Evolutionary conservation across 2,113 vertebrate genomes (phyloP).

Genomic region (Recurvirostra avosetta): DNA sequence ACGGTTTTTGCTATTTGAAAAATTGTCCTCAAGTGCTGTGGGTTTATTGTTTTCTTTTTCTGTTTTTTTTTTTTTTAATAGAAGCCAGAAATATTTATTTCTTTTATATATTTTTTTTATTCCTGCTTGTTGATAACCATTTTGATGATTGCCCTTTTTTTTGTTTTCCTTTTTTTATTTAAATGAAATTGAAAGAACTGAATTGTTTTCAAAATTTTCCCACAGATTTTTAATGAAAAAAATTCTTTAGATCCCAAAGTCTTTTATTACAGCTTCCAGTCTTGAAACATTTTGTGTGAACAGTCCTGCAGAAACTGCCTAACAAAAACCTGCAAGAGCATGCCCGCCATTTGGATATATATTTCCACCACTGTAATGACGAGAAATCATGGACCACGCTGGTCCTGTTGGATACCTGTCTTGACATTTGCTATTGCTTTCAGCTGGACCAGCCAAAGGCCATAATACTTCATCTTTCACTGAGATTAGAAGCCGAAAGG

Average conservation of each 20-base stretch:
- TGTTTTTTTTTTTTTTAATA: neutral
- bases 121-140: neutral
- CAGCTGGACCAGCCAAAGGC: neutral
- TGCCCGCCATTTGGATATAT: neutral
- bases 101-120: neutral
- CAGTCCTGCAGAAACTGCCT: neutral
- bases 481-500: neutral
- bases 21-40: neutral
- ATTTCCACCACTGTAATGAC: neutral
- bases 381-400: accelerated
- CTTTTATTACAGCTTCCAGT: neutral
- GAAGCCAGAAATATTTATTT: neutral
- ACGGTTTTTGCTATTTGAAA: neutral
- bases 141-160: neutral
- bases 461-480: neutral
- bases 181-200: neutral
- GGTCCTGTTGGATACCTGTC: neutral
- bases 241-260: neutral
- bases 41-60: neutral
- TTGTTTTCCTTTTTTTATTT: neutral
- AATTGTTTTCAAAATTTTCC: neutral
- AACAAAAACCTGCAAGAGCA: neutral
- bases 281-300: neutral
- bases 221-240: neutral
- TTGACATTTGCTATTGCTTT: neutral